Evolutionary conservation across 2,113 vertebrate species (phyloP).

Genomic region (Bufo gargarizans): DNA sequence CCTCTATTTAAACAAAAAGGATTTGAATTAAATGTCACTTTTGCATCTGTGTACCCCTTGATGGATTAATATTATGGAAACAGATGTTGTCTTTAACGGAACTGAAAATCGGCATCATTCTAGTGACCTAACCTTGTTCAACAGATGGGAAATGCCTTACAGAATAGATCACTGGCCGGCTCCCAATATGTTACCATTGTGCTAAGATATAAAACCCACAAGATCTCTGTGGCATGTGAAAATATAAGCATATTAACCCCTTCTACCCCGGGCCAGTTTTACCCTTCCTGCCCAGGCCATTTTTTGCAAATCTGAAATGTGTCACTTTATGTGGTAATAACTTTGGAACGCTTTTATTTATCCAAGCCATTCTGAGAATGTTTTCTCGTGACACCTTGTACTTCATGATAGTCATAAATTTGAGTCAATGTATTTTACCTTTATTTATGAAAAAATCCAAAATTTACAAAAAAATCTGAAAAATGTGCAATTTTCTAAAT

Average conservation of each 20-base stretch:
- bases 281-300: too few relatives aligned
- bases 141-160: slow-evolving; percentile 21
- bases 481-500: too few relatives aligned
- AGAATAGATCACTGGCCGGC: background rate
- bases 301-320: too few relatives aligned
- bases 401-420: too few relatives aligned
- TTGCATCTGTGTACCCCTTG: background rate
- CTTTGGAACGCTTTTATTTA: too few relatives aligned
- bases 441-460: too few relatives aligned
- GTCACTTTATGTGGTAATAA: too few relatives aligned
- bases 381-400: too few relatives aligned
- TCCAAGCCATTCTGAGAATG: too few relatives aligned
- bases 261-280: background rate
- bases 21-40: background rate
- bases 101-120: background rate
- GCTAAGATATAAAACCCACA: background rate
- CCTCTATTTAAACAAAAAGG: background rate
- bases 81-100: slow-evolving; percentile 14
- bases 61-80: background rate
- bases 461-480: too few relatives aligned
- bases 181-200: background rate
- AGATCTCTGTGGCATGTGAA: background rate
- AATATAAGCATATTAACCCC: background rate
- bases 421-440: too few relatives aligned
- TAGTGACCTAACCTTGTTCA: slow-evolving; percentile 23